Evolutionary conservation across 2,797 vertebrate species (phyloP).

Genomic region (Perodicticus potto): DNA sequence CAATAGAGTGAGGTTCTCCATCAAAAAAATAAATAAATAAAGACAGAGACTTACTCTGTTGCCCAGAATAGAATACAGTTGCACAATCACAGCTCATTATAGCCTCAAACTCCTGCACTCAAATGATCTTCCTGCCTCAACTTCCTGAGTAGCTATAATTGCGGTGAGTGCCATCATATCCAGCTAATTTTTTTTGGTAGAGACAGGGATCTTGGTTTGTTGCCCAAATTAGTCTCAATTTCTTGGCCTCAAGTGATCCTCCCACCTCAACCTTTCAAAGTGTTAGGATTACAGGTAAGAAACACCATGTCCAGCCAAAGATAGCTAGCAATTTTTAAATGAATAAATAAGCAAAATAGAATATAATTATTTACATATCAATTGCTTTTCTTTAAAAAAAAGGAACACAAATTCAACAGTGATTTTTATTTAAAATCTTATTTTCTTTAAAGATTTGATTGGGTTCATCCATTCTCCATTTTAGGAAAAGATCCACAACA

Average conservation of each 20-base stretch:
- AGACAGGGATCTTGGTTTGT: neutral
- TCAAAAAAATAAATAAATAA: neutral
- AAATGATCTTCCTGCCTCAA: neutral
- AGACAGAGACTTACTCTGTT: neutral
- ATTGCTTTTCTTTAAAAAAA: neutral
- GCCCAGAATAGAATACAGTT: neutral
- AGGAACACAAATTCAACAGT: neutral
- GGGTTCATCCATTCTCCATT: neutral
- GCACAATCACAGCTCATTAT: neutral
- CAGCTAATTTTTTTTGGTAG: neutral
- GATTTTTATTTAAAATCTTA: conserved; percentile 27
- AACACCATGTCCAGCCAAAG: neutral
- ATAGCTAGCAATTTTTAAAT: conserved; percentile 14
- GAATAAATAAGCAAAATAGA: conserved; percentile 17
- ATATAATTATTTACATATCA: neutral
- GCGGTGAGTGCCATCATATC: neutral
- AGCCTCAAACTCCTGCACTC: neutral
- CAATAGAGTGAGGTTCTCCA: too few relatives aligned
- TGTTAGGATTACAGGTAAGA: neutral
- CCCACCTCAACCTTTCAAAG: neutral
- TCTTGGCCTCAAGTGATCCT: neutral
- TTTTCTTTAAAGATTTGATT: neutral
- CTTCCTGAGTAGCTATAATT: too few relatives aligned
- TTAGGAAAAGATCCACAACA: neutral
- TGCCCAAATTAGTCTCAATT: neutral